phyloP scores from a whole-genome alignment of 2,113 vertebrate species.

The Carassius carassius region DNA sequence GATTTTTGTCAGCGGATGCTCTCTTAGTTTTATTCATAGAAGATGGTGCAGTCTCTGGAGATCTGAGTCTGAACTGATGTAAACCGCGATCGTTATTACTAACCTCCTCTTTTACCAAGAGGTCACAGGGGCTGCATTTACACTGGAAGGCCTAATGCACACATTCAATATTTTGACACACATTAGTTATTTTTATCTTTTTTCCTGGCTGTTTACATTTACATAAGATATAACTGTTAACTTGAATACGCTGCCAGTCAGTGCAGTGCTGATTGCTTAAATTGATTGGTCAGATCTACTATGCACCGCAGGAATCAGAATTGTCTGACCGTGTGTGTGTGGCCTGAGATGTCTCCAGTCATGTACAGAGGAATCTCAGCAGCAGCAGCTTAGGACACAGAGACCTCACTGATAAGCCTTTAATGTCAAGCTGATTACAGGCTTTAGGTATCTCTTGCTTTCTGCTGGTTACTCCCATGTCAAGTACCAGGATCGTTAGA shows the following conservation, averaged over 20 bases:
- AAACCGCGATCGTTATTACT: slow-evolving; percentile 15
- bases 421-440: slow-evolving; percentile 49
- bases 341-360: neutral
- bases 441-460: slow-evolving; percentile 29
- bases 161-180: neutral
- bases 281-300: neutral
- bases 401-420: slow-evolving; percentile 46
- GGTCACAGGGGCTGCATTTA: neutral
- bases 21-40: slow-evolving; percentile 55
- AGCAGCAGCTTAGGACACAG: slow-evolving; percentile 2
- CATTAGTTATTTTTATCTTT: neutral
- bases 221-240: neutral
- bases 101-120: neutral
- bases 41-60: slow-evolving; percentile 51
- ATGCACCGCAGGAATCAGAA: neutral
- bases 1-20: slow-evolving; percentile 41
- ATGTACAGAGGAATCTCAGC: neutral
- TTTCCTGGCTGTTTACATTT: neutral
- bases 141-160: neutral
- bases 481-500: neutral
- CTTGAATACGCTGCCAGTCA: neutral
- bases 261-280: neutral
- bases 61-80: slow-evolving; percentile 23
- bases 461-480: slow-evolving; percentile 16
- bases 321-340: neutral